Conservation (phyloP, 2,797 vertebrate genomes). For the Lagorchestes hirsutus region DNA sequence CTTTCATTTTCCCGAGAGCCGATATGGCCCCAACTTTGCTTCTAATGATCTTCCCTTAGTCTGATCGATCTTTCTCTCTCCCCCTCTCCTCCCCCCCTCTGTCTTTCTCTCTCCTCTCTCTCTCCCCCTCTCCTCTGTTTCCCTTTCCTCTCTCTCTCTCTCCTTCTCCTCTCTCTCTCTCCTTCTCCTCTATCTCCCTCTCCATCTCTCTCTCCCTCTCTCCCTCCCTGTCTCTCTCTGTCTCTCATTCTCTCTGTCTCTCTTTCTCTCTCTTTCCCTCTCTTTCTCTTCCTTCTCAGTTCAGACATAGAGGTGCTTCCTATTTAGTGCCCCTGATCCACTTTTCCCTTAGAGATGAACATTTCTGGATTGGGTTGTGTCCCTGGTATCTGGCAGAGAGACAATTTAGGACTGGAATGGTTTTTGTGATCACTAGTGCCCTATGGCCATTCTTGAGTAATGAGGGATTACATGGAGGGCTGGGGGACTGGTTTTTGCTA, state of each 20-base stretch:
- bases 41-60: neutral
- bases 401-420: neutral
- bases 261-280: rapidly evolving
- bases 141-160: too few species aligned
- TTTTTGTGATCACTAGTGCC: neutral
- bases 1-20: constrained; percentile 12
- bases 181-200: neutral
- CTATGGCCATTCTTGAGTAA: constrained; percentile 19
- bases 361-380: neutral
- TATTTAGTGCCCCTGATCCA: neutral
- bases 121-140: too few species aligned
- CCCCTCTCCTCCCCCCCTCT: too few species aligned
- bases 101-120: too few species aligned
- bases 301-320: constrained; percentile 18
- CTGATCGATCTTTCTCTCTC: neutral
- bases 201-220: too few species aligned
- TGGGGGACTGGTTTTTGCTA: constrained; percentile 10
- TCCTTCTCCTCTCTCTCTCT: too few species aligned
- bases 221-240: too few species aligned
- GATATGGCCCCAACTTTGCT: constrained; percentile 22
- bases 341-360: constrained; percentile 13
- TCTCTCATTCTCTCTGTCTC: too few species aligned
- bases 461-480: neutral
- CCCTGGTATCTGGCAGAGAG: constrained; percentile 6
- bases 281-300: neutral